Base-by-base conservation (phyloP, 2,888 invertebrate species). In the Patella caerulea region DNA sequence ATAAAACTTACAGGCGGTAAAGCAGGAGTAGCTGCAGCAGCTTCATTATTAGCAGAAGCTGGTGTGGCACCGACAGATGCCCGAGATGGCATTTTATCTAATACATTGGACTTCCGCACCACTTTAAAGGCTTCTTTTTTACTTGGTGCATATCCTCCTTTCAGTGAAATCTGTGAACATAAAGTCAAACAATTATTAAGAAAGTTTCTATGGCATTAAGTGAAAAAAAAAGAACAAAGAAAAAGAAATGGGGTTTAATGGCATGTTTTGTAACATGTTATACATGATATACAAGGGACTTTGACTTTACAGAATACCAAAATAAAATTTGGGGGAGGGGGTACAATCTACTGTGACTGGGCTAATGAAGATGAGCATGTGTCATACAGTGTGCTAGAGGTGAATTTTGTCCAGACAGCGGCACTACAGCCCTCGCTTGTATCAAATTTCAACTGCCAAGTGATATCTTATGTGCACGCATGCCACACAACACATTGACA, bases 131-230 rank as follows among this genome's bases (percentile, higher is more conserved):
- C 75, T 55, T 86, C 86, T 75, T 84, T 85, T 85, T 85, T 88
- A 52, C 86, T 80, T 5, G 91, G 76, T 70, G 82, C 86, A 73
- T 90, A 90, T n/a, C 91, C 92, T 94, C 86, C 95, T 93, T 91
- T 96, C 94, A 90, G 94, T 93, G 87, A 96, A 94, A 86, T 95
- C 96, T 96, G 80, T 24, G 82, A 79, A 70, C 88, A 3, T 84
- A 74, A 14, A 72, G 59, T 52, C 9, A 45, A 45, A 45, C 45
- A 7, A 45, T 45, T 45, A 1, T 9, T 45, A 45, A 45, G 45
- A 45, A 45, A 1, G 9, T 45, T 45, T 45, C 9, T 69, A 17
- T 69, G n/a, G 19, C 5, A 17, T n/a, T 69, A 74, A n/a, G 15
- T 34, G 3, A 29, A 3, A 3, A 29, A 29, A 29, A 3, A 29